Percentiles rank a stretch among this genome's conserved stretches.
Evolutionary conservation across 2,888 invertebrate genomes (phyloP).

Genomic region (Ferdinandea cuprea): DNA sequence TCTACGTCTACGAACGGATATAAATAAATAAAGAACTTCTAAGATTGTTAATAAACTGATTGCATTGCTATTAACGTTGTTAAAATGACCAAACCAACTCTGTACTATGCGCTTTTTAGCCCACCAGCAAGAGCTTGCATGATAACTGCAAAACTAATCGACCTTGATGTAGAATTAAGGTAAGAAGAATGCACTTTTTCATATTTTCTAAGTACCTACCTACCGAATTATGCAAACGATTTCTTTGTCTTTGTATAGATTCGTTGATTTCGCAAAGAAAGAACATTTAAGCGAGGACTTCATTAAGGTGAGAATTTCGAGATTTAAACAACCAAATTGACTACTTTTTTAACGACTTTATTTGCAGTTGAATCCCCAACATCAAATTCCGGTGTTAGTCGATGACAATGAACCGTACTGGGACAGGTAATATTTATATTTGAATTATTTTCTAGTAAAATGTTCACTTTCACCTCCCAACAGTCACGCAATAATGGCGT

Average conservation of each 20-base stretch:
- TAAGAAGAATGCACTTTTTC: slow-evolving; percentile 63
- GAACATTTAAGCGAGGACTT: slow-evolving; percentile 82
- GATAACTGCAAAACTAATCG: slow-evolving; percentile 83
- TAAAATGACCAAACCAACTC: slow-evolving; percentile 78
- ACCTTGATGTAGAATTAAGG: slow-evolving; percentile 82
- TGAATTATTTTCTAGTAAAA: neutral
- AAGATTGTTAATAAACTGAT: too few relatives aligned
- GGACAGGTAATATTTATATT: slow-evolving; percentile 82
- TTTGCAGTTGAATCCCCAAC: slow-evolving; percentile 85
- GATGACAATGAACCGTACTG: slow-evolving; percentile 84
- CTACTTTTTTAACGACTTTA: neutral
- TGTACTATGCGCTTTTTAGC: slow-evolving; percentile 83
- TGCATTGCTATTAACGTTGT: too few relatives aligned
- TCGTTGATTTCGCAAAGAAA: slow-evolving; percentile 80
- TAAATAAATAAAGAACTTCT: too few relatives aligned
- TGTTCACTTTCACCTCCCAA: neutral
- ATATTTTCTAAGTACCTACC: neutral
- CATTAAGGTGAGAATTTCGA: slow-evolving; percentile 80
- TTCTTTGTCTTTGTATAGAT: slow-evolving; percentile 79
- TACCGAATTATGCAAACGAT: slow-evolving; percentile 40
- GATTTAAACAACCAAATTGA: too few relatives aligned
- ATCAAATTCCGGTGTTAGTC: slow-evolving; percentile 85
- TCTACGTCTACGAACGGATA: too few relatives aligned
- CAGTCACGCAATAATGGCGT: slow-evolving; percentile 84
- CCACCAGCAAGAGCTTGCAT: slow-evolving; percentile 84